These are phyloP conservation scores for Todus mexicanus DNA, from an alignment of 2,797 vertebrate species.

Conservation along the genomic window DNA sequence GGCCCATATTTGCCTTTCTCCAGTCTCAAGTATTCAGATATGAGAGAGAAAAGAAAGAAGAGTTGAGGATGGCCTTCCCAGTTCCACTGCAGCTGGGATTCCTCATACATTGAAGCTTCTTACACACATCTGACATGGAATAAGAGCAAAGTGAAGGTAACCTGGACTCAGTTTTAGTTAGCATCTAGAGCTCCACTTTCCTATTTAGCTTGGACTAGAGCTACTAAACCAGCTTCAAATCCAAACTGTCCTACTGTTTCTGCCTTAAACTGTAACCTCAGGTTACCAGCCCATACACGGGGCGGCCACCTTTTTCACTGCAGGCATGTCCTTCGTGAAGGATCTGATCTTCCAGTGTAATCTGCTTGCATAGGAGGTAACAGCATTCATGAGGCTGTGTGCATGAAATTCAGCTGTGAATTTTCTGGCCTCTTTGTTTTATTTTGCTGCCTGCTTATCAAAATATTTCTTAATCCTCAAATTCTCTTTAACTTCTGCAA, in stretches of 20 bases:
- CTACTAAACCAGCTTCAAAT: not conserved
- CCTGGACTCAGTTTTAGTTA: not conserved
- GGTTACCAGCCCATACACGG: not conserved
- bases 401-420: not conserved
- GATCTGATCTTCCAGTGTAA: not conserved
- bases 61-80: not conserved
- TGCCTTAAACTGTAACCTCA: not conserved
- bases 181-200: not conserved
- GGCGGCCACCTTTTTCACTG: not conserved
- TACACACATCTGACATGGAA: not conserved
- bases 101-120: not conserved
- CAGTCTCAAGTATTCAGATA: not conserved
- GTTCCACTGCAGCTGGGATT: not conserved
- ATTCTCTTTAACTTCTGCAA: slow-evolving; percentile 12
- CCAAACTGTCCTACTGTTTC: not conserved
- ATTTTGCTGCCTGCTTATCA: not conserved
- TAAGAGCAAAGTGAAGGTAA: not conserved
- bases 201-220: not conserved
- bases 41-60: not conserved
- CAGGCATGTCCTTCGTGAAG: not conserved
- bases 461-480: slow-evolving; percentile 22
- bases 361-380: not conserved
- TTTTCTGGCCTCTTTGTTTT: not conserved
- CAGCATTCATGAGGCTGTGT: not conserved
- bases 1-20: not conserved